phyloP scores from a whole-genome alignment of 2,113 vertebrate species.

The Clarias magur region DNA sequence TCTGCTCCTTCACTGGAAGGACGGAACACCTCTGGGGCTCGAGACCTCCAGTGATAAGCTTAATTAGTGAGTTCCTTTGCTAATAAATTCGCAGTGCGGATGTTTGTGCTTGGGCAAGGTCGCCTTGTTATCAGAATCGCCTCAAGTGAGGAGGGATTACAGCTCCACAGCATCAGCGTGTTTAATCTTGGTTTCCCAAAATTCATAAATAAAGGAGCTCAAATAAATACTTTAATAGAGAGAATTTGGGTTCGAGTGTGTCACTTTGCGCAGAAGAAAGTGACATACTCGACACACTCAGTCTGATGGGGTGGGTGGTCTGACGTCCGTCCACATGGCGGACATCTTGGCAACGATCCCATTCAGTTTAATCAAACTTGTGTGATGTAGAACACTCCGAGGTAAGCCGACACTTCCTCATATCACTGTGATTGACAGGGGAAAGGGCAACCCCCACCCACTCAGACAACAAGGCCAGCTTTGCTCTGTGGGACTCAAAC shows the following conservation, averaged over 20 bases:
- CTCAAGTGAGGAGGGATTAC: not conserved
- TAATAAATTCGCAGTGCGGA: constrained; percentile 51
- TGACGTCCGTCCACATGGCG: not conserved
- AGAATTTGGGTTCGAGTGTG: not conserved
- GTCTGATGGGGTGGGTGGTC: not conserved
- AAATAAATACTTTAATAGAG: not conserved
- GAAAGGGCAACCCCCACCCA: too few relatives aligned
- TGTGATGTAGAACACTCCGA: too few relatives aligned
- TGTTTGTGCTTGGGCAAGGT: constrained; percentile 36
- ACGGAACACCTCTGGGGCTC: constrained; percentile 6
- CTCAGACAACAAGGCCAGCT: too few relatives aligned
- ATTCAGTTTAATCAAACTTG: not conserved
- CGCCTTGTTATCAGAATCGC: constrained; percentile 30
- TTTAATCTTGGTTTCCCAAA: not conserved
- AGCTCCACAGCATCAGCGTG: not conserved
- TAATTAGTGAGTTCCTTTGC: constrained; percentile 54
- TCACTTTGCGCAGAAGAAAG: not conserved
- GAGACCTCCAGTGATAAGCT: constrained; percentile 19
- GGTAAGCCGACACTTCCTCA: too few relatives aligned
- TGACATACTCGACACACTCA: too few relatives aligned
- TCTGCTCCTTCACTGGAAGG: constrained; percentile 57
- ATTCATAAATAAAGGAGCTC: not conserved
- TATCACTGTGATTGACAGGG: too few relatives aligned
- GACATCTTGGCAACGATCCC: not conserved
- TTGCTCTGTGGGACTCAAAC: too few relatives aligned